These are phyloP conservation scores for Bufo bufo DNA, from an alignment of 2,113 vertebrate genomes.

Conservation along the genomic window DNA sequence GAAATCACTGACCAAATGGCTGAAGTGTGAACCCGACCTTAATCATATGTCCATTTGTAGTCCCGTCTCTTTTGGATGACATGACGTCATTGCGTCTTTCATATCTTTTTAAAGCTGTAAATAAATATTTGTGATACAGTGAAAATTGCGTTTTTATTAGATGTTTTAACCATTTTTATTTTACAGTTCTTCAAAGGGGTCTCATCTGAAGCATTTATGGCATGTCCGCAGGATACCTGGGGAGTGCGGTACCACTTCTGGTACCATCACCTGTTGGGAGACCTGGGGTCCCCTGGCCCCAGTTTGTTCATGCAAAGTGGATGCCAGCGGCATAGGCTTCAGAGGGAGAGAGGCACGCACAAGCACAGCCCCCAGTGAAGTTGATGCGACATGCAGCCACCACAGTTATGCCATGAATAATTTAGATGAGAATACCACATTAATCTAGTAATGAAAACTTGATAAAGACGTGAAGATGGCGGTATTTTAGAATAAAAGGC, in stretches of 20 bases:
- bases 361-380: too few relatives aligned
- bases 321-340: too few relatives aligned
- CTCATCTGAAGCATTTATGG: not conserved
- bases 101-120: slow-evolving; percentile 29
- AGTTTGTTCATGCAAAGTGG: not conserved
- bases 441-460: too few relatives aligned
- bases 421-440: too few relatives aligned
- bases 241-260: not conserved
- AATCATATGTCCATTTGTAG: not conserved
- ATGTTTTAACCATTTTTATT: not conserved
- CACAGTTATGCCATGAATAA: too few relatives aligned
- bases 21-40: too few relatives aligned
- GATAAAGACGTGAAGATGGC: too few relatives aligned
- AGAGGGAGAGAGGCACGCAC: too few relatives aligned
- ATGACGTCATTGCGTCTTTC: slow-evolving; percentile 1
- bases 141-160: not conserved
- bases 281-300: not conserved
- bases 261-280: not conserved
- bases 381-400: too few relatives aligned
- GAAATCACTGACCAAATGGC: too few relatives aligned
- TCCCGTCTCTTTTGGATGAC: not conserved
- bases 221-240: not conserved
- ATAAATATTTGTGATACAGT: slow-evolving; percentile 46
- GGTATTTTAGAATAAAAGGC: too few relatives aligned
- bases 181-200: not conserved